phyloP scores from a whole-genome alignment of 2,113 vertebrate genomes.

The Atractosteus spatula region DNA sequence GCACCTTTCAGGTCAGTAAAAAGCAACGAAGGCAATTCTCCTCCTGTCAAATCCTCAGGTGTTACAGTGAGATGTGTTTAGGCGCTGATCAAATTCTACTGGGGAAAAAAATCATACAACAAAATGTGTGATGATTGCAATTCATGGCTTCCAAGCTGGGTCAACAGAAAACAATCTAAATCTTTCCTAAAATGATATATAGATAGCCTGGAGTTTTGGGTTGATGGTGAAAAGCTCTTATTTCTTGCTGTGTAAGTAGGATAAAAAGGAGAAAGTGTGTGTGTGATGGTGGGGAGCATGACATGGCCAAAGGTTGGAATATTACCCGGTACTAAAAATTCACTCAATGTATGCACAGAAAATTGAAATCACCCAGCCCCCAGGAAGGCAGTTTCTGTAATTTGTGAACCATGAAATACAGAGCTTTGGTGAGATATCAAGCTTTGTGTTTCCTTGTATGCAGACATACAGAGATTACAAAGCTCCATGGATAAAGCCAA shows the following conservation, averaged over 20 bases:
- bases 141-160: background rate
- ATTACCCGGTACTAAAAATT: too few species aligned
- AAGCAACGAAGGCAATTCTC: background rate
- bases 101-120: background rate
- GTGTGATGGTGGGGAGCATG: background rate
- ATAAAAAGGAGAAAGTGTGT: background rate
- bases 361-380: too few species aligned
- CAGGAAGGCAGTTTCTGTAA: too few species aligned
- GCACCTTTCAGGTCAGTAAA: background rate
- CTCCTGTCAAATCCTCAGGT: conserved; percentile 7
- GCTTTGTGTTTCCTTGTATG: too few species aligned
- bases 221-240: background rate
- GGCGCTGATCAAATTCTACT: conserved; percentile 6
- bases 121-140: conserved; percentile 3
- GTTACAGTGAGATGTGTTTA: background rate
- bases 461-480: too few species aligned
- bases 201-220: background rate
- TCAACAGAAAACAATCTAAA: conserved; percentile 5
- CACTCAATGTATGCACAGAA: too few species aligned
- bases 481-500: too few species aligned
- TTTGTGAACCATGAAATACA: too few species aligned
- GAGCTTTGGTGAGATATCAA: too few species aligned
- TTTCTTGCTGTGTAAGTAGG: background rate
- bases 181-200: background rate
- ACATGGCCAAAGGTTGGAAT: too few species aligned